phyloP scores from a whole-genome alignment of 2,888 invertebrate genomes.

The Ephialtes manifestator region DNA sequence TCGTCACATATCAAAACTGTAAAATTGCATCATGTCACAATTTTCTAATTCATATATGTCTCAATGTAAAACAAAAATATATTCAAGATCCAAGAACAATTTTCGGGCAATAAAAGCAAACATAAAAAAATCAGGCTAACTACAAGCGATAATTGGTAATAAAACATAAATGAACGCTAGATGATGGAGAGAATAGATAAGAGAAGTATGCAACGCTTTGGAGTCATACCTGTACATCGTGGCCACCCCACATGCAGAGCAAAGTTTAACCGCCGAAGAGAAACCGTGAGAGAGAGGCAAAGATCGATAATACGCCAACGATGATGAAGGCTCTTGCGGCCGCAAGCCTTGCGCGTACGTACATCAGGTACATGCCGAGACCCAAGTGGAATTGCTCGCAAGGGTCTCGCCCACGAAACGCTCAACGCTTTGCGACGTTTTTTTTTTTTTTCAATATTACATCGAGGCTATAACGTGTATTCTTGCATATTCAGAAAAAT shows the following conservation, averaged over 20 bases:
- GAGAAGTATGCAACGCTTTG: not conserved
- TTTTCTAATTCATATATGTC: too few species aligned
- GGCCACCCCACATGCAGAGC: constrained; percentile 24
- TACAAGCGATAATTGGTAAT: not conserved
- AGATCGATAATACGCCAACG: constrained; percentile 79
- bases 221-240: constrained; percentile 15
- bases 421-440: constrained; percentile 41
- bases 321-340: constrained; percentile 63
- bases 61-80: too few species aligned
- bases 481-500: constrained; percentile 9
- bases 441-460: constrained; percentile 23
- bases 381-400: constrained; percentile 55
- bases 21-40: too few species aligned
- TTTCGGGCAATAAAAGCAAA: not conserved
- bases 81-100: not conserved
- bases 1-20: too few species aligned
- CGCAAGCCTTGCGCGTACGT: constrained; percentile 27
- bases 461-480: not conserved
- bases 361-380: constrained; percentile 9
- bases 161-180: not conserved
- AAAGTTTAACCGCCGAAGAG: constrained; percentile 57
- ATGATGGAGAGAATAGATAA: constrained; percentile 2
- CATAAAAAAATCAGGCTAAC: not conserved
- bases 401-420: constrained; percentile 63
- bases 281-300: constrained; percentile 61